phyloP scores from a whole-genome alignment of 92 coral and sea anemone species.

The Porites lobata region DNA sequence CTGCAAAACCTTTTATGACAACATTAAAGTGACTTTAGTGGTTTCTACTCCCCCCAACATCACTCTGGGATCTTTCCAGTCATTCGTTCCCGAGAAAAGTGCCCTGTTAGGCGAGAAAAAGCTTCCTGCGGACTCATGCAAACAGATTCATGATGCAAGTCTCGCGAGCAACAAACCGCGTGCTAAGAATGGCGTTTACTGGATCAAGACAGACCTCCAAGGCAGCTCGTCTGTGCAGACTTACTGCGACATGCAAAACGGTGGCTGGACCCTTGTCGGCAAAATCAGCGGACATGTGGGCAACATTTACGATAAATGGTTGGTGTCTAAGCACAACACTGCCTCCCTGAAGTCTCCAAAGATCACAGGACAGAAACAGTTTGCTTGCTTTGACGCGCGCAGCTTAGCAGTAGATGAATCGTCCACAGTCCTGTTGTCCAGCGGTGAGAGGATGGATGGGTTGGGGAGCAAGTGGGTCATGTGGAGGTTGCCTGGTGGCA shows the following conservation, averaged over 20 bases:
- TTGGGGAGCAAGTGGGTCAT: constrained; percentile 64
- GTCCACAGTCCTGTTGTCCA: constrained; percentile 67
- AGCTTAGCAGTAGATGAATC: constrained; percentile 35
- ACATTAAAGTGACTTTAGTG: neutral
- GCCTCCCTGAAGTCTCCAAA: neutral
- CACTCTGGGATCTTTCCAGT: neutral
- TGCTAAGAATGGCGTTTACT: constrained; percentile 81
- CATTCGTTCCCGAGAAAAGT: neutral
- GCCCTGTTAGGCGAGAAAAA: neutral
- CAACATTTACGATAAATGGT: constrained; percentile 32
- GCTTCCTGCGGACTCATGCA: constrained; percentile 13
- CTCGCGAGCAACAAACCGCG: constrained; percentile 12
- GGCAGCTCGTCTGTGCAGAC: constrained; percentile 66
- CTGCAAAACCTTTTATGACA: constrained; percentile 12
- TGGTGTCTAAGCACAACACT: constrained; percentile 8
- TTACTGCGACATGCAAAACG: constrained; percentile 86
- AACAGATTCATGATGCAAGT: constrained; percentile 78
- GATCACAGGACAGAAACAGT: constrained; percentile 11
- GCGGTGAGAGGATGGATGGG: constrained; percentile 55
- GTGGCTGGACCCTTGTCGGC: constrained; percentile 84
- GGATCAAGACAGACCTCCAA: constrained; percentile 78
- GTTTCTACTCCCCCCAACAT: constrained; percentile 1
- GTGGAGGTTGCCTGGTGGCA: constrained; percentile 65
- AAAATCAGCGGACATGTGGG: constrained; percentile 78
- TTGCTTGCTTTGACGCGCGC: constrained; percentile 48